A percentile compares a stretch with the other conserved stretches of the same genome.
Conservation (phyloP, 2,113 vertebrate genomes). For the Misgurnus anguillicaudatus region DNA sequence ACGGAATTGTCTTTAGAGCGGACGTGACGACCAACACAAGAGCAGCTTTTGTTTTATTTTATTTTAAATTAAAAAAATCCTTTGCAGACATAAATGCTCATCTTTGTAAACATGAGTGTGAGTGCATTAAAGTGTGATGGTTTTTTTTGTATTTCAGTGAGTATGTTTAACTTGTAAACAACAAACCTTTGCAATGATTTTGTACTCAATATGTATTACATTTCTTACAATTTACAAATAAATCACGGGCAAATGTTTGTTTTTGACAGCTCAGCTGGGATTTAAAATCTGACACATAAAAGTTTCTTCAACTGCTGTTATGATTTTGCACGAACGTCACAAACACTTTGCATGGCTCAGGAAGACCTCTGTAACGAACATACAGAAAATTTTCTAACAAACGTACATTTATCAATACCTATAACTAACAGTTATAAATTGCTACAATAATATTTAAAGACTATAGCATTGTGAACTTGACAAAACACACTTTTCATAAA, state of each 20-base stretch:
- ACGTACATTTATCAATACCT: background rate
- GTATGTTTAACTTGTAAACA: background rate
- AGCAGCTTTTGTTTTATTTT: background rate
- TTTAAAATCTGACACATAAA: background rate
- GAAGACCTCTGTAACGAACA: background rate
- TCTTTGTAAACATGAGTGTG: background rate
- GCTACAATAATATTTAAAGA: background rate
- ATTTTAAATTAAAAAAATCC: background rate
- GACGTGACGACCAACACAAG: background rate
- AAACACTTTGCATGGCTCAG: slow-evolving; percentile 12
- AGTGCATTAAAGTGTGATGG: background rate
- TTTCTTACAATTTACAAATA: background rate
- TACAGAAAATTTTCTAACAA: background rate
- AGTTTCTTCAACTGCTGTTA: background rate
- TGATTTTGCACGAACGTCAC: background rate
- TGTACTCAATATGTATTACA: background rate
- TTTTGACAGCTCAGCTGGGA: background rate
- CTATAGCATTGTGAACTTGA: background rate
- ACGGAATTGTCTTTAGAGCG: background rate
- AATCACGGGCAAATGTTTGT: background rate
- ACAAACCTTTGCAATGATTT: background rate
- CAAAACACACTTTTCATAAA: background rate
- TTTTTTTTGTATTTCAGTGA: background rate
- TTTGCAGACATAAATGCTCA: background rate
- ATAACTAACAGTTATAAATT: slow-evolving; percentile 10